Conservation (phyloP, 2,797 vertebrate genomes). For the Arremon aurantiirostris region DNA sequence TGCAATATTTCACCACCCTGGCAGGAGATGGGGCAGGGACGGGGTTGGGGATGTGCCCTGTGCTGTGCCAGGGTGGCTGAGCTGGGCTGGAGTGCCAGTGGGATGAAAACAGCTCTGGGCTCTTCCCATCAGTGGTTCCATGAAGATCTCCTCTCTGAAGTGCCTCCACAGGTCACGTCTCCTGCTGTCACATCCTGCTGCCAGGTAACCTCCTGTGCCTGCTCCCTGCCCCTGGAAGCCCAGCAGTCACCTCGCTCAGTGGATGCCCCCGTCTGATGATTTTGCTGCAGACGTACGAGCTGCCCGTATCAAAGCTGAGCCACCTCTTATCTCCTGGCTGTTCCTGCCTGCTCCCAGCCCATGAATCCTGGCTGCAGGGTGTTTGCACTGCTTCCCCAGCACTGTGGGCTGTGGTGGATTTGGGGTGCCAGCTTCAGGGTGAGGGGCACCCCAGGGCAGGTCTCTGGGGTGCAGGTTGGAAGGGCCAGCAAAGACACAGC, state of each 20-base stretch:
- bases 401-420: fast-evolving
- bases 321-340: not conserved
- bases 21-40: not conserved
- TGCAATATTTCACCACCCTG: fast-evolving
- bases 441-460: not conserved
- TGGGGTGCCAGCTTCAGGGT: not conserved
- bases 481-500: fast-evolving
- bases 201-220: not conserved
- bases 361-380: fast-evolving
- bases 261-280: not conserved
- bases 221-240: not conserved
- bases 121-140: fast-evolving
- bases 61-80: fast-evolving
- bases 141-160: not conserved
- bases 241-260: fast-evolving
- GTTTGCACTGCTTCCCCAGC: not conserved
- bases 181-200: not conserved
- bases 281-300: not conserved
- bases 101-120: not conserved
- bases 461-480: not conserved
- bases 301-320: not conserved
- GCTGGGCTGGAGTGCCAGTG: fast-evolving
- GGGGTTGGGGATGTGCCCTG: not conserved
- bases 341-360: not conserved
- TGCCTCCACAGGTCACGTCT: not conserved